These are phyloP conservation scores for Scolopax rusticola DNA, from an alignment of 2,797 vertebrate species.

Conservation along the genomic window DNA sequence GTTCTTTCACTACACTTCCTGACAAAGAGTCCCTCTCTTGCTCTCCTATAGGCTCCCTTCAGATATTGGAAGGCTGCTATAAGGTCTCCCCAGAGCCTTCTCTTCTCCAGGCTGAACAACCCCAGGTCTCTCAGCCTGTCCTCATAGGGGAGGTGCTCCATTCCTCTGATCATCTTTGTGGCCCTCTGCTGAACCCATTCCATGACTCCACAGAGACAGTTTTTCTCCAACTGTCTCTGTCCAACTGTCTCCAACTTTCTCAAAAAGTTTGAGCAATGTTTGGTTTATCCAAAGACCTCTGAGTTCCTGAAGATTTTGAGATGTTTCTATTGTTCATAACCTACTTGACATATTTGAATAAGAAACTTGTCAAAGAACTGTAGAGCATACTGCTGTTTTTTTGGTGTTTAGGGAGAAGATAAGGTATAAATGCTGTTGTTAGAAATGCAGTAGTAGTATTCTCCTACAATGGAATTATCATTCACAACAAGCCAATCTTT, in stretches of 20 bases:
- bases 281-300: not conserved
- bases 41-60: too few species aligned
- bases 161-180: too few species aligned
- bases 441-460: not conserved
- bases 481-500: slow-evolving; percentile 23
- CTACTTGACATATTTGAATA: not conserved
- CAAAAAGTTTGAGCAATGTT: not conserved
- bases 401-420: not conserved
- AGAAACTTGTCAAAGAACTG: slow-evolving; percentile 1
- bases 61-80: too few species aligned
- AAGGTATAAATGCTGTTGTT: not conserved
- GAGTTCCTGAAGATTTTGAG: not conserved
- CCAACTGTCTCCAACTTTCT: too few species aligned
- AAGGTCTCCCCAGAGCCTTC: too few species aligned
- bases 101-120: too few species aligned
- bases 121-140: too few species aligned
- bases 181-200: too few species aligned
- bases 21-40: too few species aligned
- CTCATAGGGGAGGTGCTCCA: too few species aligned
- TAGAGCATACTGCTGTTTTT: not conserved
- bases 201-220: not conserved
- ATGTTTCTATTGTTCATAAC: not conserved
- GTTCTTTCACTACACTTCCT: too few species aligned
- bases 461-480: slow-evolving; percentile 17
- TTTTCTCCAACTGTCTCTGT: not conserved